Percentiles rank a stretch among this genome's conserved stretches.
phyloP scores from a whole-genome alignment of 2,888 invertebrate genomes.

The Patella caerulea region DNA sequence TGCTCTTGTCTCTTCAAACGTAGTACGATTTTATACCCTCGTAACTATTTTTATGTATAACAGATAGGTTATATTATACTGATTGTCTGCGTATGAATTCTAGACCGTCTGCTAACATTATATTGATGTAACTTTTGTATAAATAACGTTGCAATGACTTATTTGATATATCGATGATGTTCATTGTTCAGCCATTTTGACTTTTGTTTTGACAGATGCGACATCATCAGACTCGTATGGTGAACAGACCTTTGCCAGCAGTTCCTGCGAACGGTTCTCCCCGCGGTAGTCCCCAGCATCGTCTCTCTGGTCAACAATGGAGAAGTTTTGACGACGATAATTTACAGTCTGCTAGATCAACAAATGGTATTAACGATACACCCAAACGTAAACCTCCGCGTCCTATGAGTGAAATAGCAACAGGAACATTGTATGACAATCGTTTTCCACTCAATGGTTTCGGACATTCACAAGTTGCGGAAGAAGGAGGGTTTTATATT shows the following conservation, averaged over 20 bases:
- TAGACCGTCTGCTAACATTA: too few species aligned
- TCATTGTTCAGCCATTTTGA: too few species aligned
- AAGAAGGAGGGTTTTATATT: constrained; percentile 32
- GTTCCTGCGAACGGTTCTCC: constrained; percentile 39
- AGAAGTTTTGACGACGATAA: constrained; percentile 41
- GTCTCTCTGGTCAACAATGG: constrained; percentile 23
- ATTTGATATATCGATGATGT: too few species aligned
- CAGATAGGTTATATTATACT: too few species aligned
- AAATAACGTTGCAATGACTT: too few species aligned
- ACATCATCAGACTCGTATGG: constrained; percentile 48
- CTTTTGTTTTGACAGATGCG: constrained; percentile 13
- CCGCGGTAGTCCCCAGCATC: constrained; percentile 28
- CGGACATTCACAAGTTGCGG: constrained; percentile 8
- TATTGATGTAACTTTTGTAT: too few species aligned
- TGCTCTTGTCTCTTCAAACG: too few species aligned
- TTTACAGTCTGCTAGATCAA: constrained; percentile 10
- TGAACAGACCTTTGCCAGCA: constrained; percentile 62
- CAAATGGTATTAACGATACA: constrained; percentile 26
- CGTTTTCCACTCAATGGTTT: constrained; percentile 18
- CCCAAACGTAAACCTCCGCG: constrained; percentile 33
- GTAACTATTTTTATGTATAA: too few species aligned
- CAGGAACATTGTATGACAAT: constrained; percentile 25
- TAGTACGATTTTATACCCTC: too few species aligned
- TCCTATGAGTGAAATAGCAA: constrained; percentile 40
- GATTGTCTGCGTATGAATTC: too few species aligned